Base-by-base conservation (phyloP, 2,797 vertebrate genomes). In the Coregonus ussuriensis region DNA sequence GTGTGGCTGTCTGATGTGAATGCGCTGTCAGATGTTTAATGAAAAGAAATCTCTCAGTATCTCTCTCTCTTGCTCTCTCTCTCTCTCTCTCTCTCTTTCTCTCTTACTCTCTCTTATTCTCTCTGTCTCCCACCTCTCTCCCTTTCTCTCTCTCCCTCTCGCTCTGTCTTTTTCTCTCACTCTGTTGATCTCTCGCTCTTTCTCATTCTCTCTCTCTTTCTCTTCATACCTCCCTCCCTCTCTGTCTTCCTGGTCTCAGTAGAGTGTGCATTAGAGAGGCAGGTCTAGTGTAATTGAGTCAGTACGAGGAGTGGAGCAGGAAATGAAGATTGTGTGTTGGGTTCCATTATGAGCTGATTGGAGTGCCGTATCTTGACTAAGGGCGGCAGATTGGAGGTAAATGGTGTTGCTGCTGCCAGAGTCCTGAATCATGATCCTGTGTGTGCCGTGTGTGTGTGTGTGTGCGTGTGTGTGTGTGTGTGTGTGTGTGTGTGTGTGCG, bases 311-410 rank as follows among this genome's bases (percentile, higher is more conserved):
- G 79, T 52, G 65, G 31, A 16, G 62, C 18, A 21, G 56, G 59
- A 62, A 65, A 77, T 52, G 59, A 21, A 63, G 41, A 14, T 70
- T 47, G 68, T 11, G 53, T 15, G 16, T 37, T 72, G 25, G 31
- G 83, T 73, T 84, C 81, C 47, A 79, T 86, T 88, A 82, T 51
- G 70, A 21, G 71, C 74, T 83, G 79, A 86, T 82, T 59, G 70
- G 74, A 82, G 78, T 51, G 35, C 16, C 56, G 68, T 67, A 72
- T 71, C 82, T 77, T 33, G 65, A 67, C 11, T 31, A 16, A n/a
- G 51, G 47, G 14, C 6, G 21, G 70, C n/a, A 78, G 77, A 82
- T 81, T 79, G 75, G n/a, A 75, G 33, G 66, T 79, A 47, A 47
- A 47, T 47, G 41, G 3, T 47, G 41, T 47, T 47, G 41, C 41